Percentiles rank a stretch among this genome's conserved stretches.
Evolutionary conservation across 2,797 vertebrate genomes (phyloP).

Genomic region (Synaphobranchus kaupii): DNA sequence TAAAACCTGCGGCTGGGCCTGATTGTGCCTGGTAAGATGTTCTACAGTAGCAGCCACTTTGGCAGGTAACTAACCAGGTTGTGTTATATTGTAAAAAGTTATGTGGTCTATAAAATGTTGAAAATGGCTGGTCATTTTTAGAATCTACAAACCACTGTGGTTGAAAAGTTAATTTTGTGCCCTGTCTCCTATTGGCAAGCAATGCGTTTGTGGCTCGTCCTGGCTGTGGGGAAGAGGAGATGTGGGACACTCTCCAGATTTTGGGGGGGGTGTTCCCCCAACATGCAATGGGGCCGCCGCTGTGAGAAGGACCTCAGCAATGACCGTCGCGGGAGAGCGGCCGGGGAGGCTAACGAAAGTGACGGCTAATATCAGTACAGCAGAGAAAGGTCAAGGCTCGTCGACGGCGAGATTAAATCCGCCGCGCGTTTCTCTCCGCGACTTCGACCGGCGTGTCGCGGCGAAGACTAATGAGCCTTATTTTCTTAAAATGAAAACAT

Average conservation of each 20-base stretch:
- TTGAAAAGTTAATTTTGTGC: too few species aligned
- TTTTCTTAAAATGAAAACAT: constrained; percentile 19
- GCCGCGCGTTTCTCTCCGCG: not conserved
- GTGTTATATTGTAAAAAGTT: too few species aligned
- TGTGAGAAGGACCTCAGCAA: not conserved
- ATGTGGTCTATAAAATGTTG: too few species aligned
- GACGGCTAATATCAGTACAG: constrained; percentile 39
- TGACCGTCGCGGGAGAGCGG: not conserved
- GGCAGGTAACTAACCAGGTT: too few species aligned
- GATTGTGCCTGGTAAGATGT: too few species aligned
- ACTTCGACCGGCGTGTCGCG: constrained; percentile 8
- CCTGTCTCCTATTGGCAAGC: not conserved
- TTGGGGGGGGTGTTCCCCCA: not conserved
- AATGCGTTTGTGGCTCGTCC: not conserved
- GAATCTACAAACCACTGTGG: too few species aligned
- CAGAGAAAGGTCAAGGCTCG: constrained; percentile 40
- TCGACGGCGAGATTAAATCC: constrained; percentile 34
- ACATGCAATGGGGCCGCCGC: not conserved
- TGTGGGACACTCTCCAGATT: not conserved
- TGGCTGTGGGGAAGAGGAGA: not conserved
- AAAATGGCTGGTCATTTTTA: too few species aligned
- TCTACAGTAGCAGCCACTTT: too few species aligned
- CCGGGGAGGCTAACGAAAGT: constrained; percentile 38
- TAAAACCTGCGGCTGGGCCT: too few species aligned
- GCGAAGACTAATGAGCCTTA: not conserved